Evolutionary conservation across 2,888 invertebrate genomes (phyloP), one percentile per base, ranked within the genome.

Genomic region (Microplitis deprimator): DNA sequence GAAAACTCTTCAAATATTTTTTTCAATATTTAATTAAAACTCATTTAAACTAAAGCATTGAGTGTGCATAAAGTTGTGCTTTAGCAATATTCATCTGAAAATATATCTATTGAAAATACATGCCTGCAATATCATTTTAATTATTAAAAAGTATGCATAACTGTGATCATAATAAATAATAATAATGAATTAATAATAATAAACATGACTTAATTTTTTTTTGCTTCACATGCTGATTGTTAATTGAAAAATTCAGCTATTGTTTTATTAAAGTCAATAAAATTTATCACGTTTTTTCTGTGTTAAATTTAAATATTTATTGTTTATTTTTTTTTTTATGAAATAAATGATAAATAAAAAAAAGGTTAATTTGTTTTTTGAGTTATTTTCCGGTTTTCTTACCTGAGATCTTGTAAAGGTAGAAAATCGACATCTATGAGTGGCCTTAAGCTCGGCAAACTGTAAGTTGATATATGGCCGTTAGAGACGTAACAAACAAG

Each of bases 361-460:
- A 81, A 84, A 29, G 29, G 29, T 29, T 84, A 83, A 83, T 82
- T 84, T 81, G 83, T 84, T 82, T 83, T 84, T 82, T 80, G 80
- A 81, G 80, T 76, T 75, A 79, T 79, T 78, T 81, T 77, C 71
- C 62, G 40, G 61, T 84, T 50, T 74, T 83, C 86, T 92, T 92
- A 97, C 97, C 97, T 97, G 91, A 98, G 94, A 91, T 98, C 97
- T 82, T 96, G 94, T 83, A 97, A 93, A 80, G 98, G 98, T 87
- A 98, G 93, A 92, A 98, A 98, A 91, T 98, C 97, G 81, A 96
- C 94, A 91, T 98, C 96, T 87, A 98, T 93, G 82, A 99, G 93
- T 85, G 95, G 95, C 91, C 97, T 94, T 86, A 99, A 93, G 90
- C 98, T 98, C 80, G 99, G 99, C 90, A 99, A 93, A 92, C 97